A percentile compares a stretch with the other conserved stretches of the same genome.
phyloP scores from a whole-genome alignment of 2,888 invertebrate genomes.

The Mythimna impura region DNA sequence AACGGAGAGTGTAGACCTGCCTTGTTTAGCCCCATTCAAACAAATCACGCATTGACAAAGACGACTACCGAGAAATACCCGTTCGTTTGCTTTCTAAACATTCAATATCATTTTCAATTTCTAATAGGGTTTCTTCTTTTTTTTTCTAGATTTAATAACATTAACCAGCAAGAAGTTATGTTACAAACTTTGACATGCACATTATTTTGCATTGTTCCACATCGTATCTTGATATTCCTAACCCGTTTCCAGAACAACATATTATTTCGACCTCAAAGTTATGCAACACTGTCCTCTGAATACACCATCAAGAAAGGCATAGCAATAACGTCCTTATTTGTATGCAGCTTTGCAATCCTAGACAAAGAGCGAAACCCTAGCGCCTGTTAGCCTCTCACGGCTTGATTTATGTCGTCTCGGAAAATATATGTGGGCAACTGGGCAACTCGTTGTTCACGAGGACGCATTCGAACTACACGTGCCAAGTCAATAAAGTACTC shows the following conservation, averaged over 20 bases:
- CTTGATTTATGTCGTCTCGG: conserved; percentile 57
- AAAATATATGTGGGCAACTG: conserved; percentile 54
- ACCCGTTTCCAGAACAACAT: conserved; percentile 10
- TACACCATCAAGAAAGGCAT: conserved; percentile 28
- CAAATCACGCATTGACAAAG: conserved; percentile 57
- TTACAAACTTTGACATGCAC: not conserved
- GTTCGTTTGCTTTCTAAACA: conserved; percentile 51
- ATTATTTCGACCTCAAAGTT: conserved; percentile 20
- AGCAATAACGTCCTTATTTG: conserved; percentile 23
- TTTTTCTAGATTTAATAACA: not conserved
- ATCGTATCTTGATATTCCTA: conserved; percentile 23
- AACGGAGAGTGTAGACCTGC: conserved; percentile 27
- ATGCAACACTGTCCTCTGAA: conserved; percentile 33
- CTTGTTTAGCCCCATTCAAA: conserved; percentile 54
- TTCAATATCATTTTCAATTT: conserved; percentile 9
- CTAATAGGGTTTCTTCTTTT: not conserved
- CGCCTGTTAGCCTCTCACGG: conserved; percentile 36
- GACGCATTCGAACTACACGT: conserved; percentile 67
- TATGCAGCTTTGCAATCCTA: not conserved
- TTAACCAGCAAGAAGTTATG: not conserved
- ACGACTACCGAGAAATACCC: conserved; percentile 42
- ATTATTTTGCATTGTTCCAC: not conserved
- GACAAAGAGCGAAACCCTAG: conserved; percentile 34
- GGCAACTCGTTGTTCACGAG: conserved; percentile 59
- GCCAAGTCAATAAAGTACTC: conserved; percentile 65